Percentiles rank a stretch among this genome's conserved stretches.
Conservation (phyloP, 2,888 invertebrate genomes). For the Agrotis clavis region DNA sequence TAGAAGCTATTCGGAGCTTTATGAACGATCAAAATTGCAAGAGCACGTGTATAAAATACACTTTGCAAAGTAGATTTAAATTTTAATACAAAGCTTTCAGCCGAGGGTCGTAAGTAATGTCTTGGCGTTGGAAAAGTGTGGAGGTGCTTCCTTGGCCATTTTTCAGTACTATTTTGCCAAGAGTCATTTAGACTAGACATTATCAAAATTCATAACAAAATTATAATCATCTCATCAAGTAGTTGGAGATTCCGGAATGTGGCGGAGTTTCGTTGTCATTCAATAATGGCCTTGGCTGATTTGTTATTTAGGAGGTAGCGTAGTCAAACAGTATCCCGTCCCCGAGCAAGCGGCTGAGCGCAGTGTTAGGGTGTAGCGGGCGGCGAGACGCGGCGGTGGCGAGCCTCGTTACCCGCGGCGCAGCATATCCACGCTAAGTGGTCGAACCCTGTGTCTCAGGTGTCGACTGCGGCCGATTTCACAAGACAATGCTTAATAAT, state of each 20-base stretch:
- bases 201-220: slow-evolving; percentile 53
- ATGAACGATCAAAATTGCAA: slow-evolving; percentile 91
- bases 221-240: slow-evolving; percentile 30
- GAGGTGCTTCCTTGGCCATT: slow-evolving; percentile 74
- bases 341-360: slow-evolving; percentile 10
- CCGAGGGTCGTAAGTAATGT: slow-evolving; percentile 89
- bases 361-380: slow-evolving; percentile 23
- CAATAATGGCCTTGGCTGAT: slow-evolving; percentile 13
- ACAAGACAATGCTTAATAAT: slow-evolving; percentile 92
- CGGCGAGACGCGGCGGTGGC: slow-evolving; percentile 40
- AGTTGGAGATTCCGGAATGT: slow-evolving; percentile 5
- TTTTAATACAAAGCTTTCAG: slow-evolving; percentile 91
- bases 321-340: slow-evolving; percentile 16
- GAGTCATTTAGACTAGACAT: slow-evolving; percentile 50
- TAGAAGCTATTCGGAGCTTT: slow-evolving; percentile 89
- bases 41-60: slow-evolving; percentile 91
- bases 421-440: slow-evolving; percentile 82
- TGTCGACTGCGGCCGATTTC: slow-evolving; percentile 91
- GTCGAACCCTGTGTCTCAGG: slow-evolving; percentile 85
- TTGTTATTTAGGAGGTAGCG: slow-evolving; percentile 43
- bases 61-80: slow-evolving; percentile 91
- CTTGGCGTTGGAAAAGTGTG: slow-evolving; percentile 86
- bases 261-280: slow-evolving; percentile 16
- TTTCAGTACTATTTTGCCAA: slow-evolving; percentile 58
- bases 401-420: slow-evolving; percentile 52